phyloP scores from a whole-genome alignment of 2,888 invertebrate species.

The Cryptus armator region DNA sequence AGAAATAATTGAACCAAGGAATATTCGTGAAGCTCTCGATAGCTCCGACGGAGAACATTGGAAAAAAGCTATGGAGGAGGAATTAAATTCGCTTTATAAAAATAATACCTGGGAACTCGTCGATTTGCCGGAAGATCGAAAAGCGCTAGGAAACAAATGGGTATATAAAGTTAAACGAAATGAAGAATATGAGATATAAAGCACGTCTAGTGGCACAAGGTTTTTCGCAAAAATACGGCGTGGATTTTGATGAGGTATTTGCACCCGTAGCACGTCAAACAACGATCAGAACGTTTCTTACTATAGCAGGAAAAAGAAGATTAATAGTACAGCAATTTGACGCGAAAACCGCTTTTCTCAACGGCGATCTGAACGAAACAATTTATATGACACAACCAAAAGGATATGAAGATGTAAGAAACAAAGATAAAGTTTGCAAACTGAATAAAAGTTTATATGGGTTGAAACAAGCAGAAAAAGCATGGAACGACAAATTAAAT shows the following conservation, averaged over 20 bases:
- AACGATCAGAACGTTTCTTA: background rate
- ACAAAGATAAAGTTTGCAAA: background rate
- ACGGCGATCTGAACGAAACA: background rate
- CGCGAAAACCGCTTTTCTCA: background rate
- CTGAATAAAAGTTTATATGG: conserved; percentile 72
- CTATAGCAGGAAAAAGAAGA: background rate
- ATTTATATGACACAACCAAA: background rate
- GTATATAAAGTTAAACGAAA: background rate
- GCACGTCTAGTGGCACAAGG: background rate
- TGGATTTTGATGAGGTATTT: background rate
- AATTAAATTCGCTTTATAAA: too few relatives aligned
- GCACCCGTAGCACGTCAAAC: background rate
- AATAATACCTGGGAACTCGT: too few relatives aligned
- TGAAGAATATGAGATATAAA: background rate
- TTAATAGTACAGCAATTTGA: background rate
- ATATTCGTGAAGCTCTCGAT: too few relatives aligned
- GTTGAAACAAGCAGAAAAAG: conserved; percentile 74
- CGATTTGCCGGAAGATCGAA: too few relatives aligned
- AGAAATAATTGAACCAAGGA: background rate
- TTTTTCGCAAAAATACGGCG: background rate
- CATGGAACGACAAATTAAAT: conserved; percentile 72
- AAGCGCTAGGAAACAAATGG: too few relatives aligned
- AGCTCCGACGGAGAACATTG: too few relatives aligned
- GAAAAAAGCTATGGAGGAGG: too few relatives aligned
- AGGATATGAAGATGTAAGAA: background rate